Conservation (phyloP, 2,888 invertebrate genomes). For the Eilema depressum region DNA sequence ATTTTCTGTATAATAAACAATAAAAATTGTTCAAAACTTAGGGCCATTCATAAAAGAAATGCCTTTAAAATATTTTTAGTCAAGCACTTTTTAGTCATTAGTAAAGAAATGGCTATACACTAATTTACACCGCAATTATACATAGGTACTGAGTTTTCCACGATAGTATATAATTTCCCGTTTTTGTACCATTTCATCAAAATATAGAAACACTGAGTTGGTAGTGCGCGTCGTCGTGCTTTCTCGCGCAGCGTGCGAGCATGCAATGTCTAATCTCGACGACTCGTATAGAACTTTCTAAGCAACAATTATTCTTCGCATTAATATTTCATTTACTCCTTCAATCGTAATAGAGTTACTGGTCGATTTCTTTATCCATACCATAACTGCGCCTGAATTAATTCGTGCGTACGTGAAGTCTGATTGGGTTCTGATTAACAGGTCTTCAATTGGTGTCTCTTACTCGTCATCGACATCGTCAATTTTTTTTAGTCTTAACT, state of each 20-base stretch:
- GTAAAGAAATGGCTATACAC: neutral
- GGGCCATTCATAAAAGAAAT: neutral
- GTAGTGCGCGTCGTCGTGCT: constrained; percentile 72
- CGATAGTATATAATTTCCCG: constrained; percentile 11
- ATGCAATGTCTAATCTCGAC: constrained; percentile 83
- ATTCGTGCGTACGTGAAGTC: constrained; percentile 18
- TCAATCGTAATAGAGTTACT: constrained; percentile 67
- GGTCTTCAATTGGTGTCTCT: constrained; percentile 18
- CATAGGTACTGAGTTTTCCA: constrained; percentile 10
- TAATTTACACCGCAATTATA: neutral
- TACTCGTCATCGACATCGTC: constrained; percentile 30
- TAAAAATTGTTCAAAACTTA: neutral
- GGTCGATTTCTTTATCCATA: constrained; percentile 51
- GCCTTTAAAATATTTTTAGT: neutral
- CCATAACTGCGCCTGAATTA: constrained; percentile 25
- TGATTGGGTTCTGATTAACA: constrained; percentile 16
- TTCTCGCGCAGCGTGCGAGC: constrained; percentile 85
- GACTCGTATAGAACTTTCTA: constrained; percentile 83
- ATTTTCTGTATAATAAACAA: neutral
- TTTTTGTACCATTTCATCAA: constrained; percentile 21
- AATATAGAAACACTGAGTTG: constrained; percentile 24
- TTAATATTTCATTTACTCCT: constrained; percentile 84
- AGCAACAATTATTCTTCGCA: constrained; percentile 85
- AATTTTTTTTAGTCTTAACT: constrained; percentile 43
- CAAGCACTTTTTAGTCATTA: neutral